phyloP scores from a whole-genome alignment of 2,888 invertebrate genomes.

The Mythimna vitellina region DNA sequence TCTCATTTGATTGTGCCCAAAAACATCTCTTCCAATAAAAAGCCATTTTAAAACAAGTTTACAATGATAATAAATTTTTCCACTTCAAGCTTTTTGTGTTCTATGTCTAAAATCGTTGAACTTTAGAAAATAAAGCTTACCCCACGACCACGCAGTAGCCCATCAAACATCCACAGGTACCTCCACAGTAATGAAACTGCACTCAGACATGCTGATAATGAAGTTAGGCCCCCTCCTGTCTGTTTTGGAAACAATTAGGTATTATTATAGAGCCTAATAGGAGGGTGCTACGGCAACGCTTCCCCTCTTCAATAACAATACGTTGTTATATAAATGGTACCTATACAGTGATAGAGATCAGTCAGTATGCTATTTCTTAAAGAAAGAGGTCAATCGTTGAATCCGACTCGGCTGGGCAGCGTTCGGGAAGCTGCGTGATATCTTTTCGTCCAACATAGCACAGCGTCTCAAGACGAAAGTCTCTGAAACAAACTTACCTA shows the following conservation, averaged over 20 bases:
- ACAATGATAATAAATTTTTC: too few species aligned
- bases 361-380: background rate
- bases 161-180: conserved; percentile 15
- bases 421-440: too few species aligned
- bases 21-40: too few species aligned
- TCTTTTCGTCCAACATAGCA: too few species aligned
- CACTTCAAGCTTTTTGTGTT: too few species aligned
- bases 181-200: conserved; percentile 63
- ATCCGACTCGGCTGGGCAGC: too few species aligned
- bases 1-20: too few species aligned
- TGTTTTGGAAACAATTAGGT: conserved; percentile 88
- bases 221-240: conserved; percentile 84
- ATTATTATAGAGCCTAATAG: conserved; percentile 82
- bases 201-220: conserved; percentile 72
- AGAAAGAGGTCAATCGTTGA: too few species aligned
- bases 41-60: too few species aligned
- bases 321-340: background rate
- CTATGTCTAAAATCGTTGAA: too few species aligned
- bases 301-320: conserved; percentile 49
- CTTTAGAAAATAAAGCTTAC: conserved; percentile 1
- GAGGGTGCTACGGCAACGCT: conserved; percentile 57
- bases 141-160: background rate
- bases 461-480: too few species aligned
- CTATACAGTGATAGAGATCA: background rate
- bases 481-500: too few species aligned